Conservation (phyloP, 2,888 invertebrate genomes). For the Ophion ellenae region DNA sequence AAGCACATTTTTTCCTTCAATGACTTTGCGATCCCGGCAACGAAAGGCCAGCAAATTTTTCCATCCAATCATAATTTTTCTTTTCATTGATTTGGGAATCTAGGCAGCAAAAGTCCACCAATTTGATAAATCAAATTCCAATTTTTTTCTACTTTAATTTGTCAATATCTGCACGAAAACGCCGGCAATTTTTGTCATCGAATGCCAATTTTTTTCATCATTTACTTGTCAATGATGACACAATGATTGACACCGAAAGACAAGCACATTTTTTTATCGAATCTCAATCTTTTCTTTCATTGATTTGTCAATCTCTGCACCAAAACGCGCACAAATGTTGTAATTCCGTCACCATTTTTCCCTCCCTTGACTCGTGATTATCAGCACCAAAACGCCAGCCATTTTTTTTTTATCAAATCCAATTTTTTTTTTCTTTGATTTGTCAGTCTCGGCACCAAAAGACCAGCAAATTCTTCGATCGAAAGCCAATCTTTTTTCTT, state of each 20-base stretch:
- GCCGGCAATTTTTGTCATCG: not conserved
- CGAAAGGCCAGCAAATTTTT: not conserved
- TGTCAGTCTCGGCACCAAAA: not conserved
- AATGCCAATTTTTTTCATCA: not conserved
- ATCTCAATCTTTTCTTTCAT: too few species aligned
- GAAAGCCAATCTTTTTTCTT: not conserved
- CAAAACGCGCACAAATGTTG: too few species aligned
- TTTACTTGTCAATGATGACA: not conserved
- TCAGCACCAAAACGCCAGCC: too few species aligned
- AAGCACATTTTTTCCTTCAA: not conserved
- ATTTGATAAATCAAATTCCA: not conserved
- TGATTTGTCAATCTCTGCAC: too few species aligned
- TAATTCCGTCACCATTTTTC: too few species aligned
- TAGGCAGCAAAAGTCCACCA: not conserved
- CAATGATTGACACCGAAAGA: not conserved
- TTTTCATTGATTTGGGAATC: not conserved
- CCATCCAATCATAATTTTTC: not conserved
- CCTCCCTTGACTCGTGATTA: too few species aligned
- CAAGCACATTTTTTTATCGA: not conserved
- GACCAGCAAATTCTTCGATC: not conserved
- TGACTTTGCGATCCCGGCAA: not conserved
- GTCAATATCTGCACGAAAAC: not conserved
- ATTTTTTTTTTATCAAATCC: too few species aligned
- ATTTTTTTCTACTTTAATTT: not conserved
- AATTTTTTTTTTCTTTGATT: not conserved